Percentiles rank a stretch among this genome's conserved stretches.
Conservation (phyloP, 2,888 invertebrate genomes). For the Caenorhabditis zanzibari region DNA sequence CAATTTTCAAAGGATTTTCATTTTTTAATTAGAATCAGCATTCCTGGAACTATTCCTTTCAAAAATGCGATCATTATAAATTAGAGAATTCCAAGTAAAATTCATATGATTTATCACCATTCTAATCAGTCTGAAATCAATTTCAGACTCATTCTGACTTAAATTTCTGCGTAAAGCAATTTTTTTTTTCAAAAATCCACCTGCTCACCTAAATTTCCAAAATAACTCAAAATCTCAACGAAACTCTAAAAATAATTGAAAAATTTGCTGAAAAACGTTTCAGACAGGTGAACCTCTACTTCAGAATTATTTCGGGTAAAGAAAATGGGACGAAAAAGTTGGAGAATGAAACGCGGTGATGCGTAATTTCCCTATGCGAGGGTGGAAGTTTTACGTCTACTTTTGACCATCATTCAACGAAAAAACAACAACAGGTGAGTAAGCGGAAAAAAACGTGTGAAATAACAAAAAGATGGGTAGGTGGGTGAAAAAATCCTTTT, state of each 20-base stretch:
- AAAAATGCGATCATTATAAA: no score
- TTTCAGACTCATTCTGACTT: no score
- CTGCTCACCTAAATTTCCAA: not conserved
- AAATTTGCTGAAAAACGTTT: not conserved
- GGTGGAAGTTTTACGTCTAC: slow-evolving; percentile 29
- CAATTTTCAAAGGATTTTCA: no score
- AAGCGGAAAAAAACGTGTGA: not conserved
- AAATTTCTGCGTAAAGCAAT: no score
- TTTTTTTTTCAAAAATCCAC: slow-evolving; percentile 1
- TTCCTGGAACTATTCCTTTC: no score
- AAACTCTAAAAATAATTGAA: no score
- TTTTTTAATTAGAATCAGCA: no score
- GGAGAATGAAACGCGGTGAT: slow-evolving; percentile 25
- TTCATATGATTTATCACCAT: no score
- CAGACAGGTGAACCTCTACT: not conserved
- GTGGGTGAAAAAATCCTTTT: not conserved
- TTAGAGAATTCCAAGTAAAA: no score
- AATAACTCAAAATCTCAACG: no score
- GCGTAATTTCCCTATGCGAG: slow-evolving; percentile 41
- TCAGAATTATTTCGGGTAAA: not conserved
- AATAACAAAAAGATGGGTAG: not conserved
- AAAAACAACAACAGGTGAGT: slow-evolving; percentile 26
- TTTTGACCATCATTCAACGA: not conserved
- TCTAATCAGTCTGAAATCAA: no score
- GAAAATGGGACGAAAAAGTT: not conserved